Base-by-base conservation (phyloP, 37 sponge, comb jelly and placozoan species). In the Aplysina aerophoba region DNA sequence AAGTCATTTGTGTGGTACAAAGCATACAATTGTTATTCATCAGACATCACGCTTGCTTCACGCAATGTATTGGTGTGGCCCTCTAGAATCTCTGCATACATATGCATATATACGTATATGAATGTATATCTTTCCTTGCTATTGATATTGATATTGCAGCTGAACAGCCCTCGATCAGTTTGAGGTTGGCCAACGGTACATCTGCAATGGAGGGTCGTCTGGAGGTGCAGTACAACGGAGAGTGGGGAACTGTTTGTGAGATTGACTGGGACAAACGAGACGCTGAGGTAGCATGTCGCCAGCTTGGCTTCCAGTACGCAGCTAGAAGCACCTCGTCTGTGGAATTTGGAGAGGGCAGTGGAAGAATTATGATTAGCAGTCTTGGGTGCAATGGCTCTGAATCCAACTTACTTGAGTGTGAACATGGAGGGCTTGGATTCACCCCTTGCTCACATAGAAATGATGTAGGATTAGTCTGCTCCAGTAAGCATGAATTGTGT, bases 201-300 rank as follows among this genome's bases (percentile, higher is more conserved):
- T 3, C 13, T 12, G 22, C 0, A 5, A 75, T 24, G 78, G 50
- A 44, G 50, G 78, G 78, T 15, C 44, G 78, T 22, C 78, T 75
- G 1, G 78, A 75, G 53, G 54, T 75, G 24, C 21, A n/a, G 78
- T 75, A 75, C 25, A 41, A 41, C 4, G 53, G 37, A 25, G 53
- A 75, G 25, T 75, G 78, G 78, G 78, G 78, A 40, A 75, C 78
- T 1, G 78, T 75, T 1, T 75, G 78, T 50, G 54, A 40, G 25
- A 8, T 6, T 41, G 53, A 21, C 1, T 75, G 78, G 78, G 78
- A 75, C 25, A 36, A 25, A 14, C 39, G 37, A 12, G 78, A 75
- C 54, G 78, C 78, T 21, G 14, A 39, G 17, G 78, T 75, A 11
- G 78, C 78, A 20, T 75, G 78, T 40, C 37, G 78, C 4, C 33